A percentile compares a stretch with the other conserved stretches of the same genome.
phyloP scores from a whole-genome alignment of 2,797 vertebrate species.

The Sebastes reedi region DNA sequence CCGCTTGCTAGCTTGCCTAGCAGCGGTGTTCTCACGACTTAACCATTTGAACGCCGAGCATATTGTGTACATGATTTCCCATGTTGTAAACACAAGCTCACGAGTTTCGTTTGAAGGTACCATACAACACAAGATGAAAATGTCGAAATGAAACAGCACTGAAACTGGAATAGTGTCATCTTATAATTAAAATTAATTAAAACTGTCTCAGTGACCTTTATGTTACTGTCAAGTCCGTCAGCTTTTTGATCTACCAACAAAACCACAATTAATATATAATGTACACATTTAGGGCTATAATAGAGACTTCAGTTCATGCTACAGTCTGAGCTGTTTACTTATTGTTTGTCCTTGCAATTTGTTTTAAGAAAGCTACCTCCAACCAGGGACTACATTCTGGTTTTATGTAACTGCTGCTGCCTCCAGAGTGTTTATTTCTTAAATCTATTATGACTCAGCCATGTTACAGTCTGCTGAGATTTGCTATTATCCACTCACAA shows the following conservation, averaged over 20 bases:
- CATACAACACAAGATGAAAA: background rate
- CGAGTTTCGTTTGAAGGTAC: too few species aligned
- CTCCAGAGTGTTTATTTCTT: constrained; percentile 13
- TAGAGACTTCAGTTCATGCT: background rate
- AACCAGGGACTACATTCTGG: background rate
- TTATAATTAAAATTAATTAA: background rate
- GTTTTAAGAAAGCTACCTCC: background rate
- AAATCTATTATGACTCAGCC: constrained; percentile 39
- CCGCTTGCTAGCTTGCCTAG: background rate
- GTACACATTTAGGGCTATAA: background rate
- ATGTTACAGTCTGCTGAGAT: constrained; percentile 35
- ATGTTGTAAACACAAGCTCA: too few species aligned
- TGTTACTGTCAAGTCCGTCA: background rate
- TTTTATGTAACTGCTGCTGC: constrained; percentile 41
- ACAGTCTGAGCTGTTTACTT: background rate
- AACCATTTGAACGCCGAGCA: background rate
- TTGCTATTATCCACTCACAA: constrained; percentile 26
- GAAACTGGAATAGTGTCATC: background rate
- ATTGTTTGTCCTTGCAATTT: background rate
- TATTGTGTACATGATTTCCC: too few species aligned
- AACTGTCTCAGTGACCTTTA: background rate
- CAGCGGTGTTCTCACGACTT: background rate
- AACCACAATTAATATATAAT: background rate
- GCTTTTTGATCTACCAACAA: background rate
- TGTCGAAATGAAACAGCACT: background rate